Conservation (phyloP, 2,113 vertebrate genomes). For the Indicator maculatus region DNA sequence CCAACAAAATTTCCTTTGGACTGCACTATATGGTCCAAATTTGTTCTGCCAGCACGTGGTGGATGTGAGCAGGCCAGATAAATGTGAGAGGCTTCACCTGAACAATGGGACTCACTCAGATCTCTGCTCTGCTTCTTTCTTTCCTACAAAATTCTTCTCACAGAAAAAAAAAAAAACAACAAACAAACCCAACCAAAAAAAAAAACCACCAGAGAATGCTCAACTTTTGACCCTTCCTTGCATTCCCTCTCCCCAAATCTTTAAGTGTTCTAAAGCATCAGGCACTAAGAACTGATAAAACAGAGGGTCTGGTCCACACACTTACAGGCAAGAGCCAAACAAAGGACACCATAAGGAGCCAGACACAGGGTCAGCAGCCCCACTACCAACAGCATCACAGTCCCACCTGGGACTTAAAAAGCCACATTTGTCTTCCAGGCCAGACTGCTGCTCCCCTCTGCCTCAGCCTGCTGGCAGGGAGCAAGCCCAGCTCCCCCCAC, state of each 20-base stretch:
- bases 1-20: not conserved
- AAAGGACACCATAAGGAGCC: constrained; percentile 19
- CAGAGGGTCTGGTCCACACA: not conserved
- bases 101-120: not conserved
- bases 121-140: not conserved
- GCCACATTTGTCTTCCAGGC: not conserved
- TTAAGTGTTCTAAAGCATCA: not conserved
- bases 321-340: not conserved
- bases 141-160: not conserved
- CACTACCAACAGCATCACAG: not conserved
- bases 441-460: not conserved
- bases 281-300: not conserved
- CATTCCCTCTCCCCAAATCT: not conserved
- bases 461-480: not conserved
- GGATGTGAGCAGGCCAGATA: not conserved
- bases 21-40: not conserved
- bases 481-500: not conserved
- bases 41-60: not conserved
- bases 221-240: not conserved
- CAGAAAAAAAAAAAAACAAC: not conserved
- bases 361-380: not conserved
- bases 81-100: not conserved
- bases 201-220: not conserved
- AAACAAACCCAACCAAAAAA: not conserved
- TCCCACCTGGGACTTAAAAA: constrained; percentile 7